Base-by-base conservation (phyloP, 2,113 vertebrate species). In the Plectropomus leopardus region DNA sequence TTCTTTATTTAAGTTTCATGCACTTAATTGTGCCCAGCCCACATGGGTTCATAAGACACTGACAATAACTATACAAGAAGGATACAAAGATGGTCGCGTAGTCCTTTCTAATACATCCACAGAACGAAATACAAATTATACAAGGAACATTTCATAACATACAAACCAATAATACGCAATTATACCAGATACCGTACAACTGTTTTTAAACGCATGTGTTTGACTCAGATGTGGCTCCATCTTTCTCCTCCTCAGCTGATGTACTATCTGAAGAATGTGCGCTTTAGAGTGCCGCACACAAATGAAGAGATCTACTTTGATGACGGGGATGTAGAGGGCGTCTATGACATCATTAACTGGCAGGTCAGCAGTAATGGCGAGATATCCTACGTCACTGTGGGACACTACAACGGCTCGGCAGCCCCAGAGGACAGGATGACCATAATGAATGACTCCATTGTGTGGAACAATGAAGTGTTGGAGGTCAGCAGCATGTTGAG, bases 331-430 rank as follows among this genome's bases (percentile, higher is more conserved):
- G 91, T 96, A 8, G 73, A 78, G 1, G 94, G 94, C 24, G 83
- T 88, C 72, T 97, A 96, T 76, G 97, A 97, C 63, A 92, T 96
- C 83, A 88, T 96, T 23, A 97, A 97, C 61, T 97, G 96, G 96
- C 95, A 96, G 83, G 54, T 90, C 57, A 89, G 72, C 19, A 54
- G 84, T 9, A 66, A 94, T 2, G 95, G 94, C 6, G 85, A 86
- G 6, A 74, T 97, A 6, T 50, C 78, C 4, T 97, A 96, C 67
- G 65, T 91, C 47, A 91, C 84, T 10, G 87, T 96, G 36, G 97
- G 96, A 64, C 73, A 71, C 28, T 97, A 93, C 83, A 94, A 91
- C 26, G 86, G 84, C 64, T 90, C 88, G 4, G 24, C 71, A 0
- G n/a, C 68, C 3, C 26, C 42, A 3, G 76, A 28, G 30, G 86